Base-by-base conservation (phyloP, 2,888 invertebrate species). In the Tetheella fluctuosa region DNA sequence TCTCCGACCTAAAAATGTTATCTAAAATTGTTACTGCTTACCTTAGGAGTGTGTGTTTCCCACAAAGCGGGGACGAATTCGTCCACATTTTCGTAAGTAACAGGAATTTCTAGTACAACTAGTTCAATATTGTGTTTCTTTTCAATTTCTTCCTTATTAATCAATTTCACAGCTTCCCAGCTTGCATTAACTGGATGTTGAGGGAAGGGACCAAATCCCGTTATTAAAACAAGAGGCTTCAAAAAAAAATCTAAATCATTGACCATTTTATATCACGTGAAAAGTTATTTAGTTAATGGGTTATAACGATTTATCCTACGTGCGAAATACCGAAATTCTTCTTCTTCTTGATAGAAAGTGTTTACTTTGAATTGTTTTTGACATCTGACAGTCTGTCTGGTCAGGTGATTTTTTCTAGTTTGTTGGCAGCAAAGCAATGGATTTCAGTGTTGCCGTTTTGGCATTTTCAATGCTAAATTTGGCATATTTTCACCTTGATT, bases 181-280 rank as follows among this genome's bases (percentile, higher is more conserved):
- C 97, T 97, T 0, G 97, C 95, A 83, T 98, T 98, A 12, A 96
- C 89, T 25, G 88, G 86, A 78, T 97, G 96, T 48, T 89, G 89
- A 8, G 92, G 84, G 86, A 97, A 98, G 0, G 97, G 97, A 0
- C 97, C 97, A 86, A 98, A 98, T 7, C 97, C 97, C 65, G 96
- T 96, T 15, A 96, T 93, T 30, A 96, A 73, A 52, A 95, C 90
- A 65, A 92, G 85, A 1, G 89, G 89, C 65, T 84, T 88, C 39
- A 86, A 82, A 58, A 84, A 67, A 53, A 62, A 76, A 68, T 88
- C 86, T 5, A 85, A 64, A 25, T 85, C 83, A 69, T 79, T 74
- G 63, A 65, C 72, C 83, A 83, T 86, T 63, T 59, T 71, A 30
- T 6, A 57, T 60, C 37, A 62, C 63, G 60, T 57, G n/a, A 62